These are phyloP conservation scores for Pegea sp. DNA, from an alignment of 23 tunicate species.

Conservation along the genomic window DNA sequence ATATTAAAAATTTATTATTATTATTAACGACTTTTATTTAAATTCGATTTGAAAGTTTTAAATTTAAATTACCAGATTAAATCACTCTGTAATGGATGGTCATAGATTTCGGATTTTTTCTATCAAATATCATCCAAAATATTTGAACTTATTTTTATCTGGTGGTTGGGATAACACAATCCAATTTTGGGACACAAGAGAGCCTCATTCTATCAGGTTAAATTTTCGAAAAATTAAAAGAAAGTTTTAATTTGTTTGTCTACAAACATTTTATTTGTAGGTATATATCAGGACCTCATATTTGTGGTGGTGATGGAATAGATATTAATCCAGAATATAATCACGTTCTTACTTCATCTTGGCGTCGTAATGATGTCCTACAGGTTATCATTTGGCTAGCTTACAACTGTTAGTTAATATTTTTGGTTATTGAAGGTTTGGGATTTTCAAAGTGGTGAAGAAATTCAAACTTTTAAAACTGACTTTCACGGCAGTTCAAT, in stretches of 20 bases:
- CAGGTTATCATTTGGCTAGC: slow-evolving; percentile 18
- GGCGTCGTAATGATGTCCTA: slow-evolving; percentile 67
- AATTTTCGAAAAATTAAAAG: no score
- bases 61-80: slow-evolving; percentile 15
- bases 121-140: slow-evolving; percentile 51
- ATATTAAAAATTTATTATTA: no score
- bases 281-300: slow-evolving; percentile 84
- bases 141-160: slow-evolving; percentile 25
- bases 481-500: slow-evolving; percentile 31
- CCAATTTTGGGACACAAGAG: slow-evolving; percentile 80
- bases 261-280: no score
- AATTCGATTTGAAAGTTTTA: no score
- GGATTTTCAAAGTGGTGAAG: slow-evolving; percentile 40
- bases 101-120: slow-evolving; percentile 71
- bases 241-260: slow-evolving; percentile 1
- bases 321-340: slow-evolving; percentile 59
- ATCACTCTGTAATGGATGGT: slow-evolving; percentile 70
- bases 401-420: neutral
- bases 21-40: no score
- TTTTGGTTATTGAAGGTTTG: slow-evolving; percentile 22
- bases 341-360: slow-evolving; percentile 75
- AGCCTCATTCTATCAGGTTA: slow-evolving; percentile 22
- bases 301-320: slow-evolving; percentile 92
- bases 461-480: slow-evolving; percentile 42
- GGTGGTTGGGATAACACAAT: slow-evolving; percentile 99